A percentile compares a stretch with the other conserved stretches of the same genome.
Conservation (phyloP, 2,797 vertebrate genomes). For the Tadarida brasiliensis region DNA sequence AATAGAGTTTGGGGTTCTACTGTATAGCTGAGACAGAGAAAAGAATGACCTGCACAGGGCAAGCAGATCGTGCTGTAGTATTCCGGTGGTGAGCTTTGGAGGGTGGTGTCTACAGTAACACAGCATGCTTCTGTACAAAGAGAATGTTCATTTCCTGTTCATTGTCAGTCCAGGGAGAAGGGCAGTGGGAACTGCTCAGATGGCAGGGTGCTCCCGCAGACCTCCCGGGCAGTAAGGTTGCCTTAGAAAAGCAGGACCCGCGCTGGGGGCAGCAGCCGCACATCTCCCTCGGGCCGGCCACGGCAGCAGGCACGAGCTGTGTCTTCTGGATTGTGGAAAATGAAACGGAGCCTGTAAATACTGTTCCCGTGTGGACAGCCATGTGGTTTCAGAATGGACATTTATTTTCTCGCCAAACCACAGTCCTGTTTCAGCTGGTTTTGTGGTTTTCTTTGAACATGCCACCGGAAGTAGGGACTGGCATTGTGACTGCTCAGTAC, state of each 20-base stretch:
- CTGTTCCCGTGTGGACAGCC: background rate
- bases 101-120: background rate
- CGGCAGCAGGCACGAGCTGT: background rate
- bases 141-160: background rate
- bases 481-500: slow-evolving; percentile 33
- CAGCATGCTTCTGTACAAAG: background rate
- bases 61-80: background rate
- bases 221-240: background rate
- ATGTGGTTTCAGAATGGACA: slow-evolving; percentile 57
- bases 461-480: slow-evolving; percentile 46
- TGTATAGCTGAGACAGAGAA: background rate
- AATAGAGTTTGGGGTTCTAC: background rate
- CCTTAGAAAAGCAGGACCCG: background rate
- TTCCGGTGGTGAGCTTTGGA: background rate
- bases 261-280: background rate
- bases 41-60: background rate
- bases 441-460: slow-evolving; percentile 64
- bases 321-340: background rate
- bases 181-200: background rate
- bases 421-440: slow-evolving; percentile 48
- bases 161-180: background rate
- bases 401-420: slow-evolving; percentile 59
- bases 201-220: background rate
- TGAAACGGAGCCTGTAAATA: background rate
- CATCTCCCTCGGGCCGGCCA: no score